Evolutionary conservation across 1,140 invertebrate genomes (phyloP), one percentile per base, ranked within the genome.

Genomic region (Dryas iulia): DNA sequence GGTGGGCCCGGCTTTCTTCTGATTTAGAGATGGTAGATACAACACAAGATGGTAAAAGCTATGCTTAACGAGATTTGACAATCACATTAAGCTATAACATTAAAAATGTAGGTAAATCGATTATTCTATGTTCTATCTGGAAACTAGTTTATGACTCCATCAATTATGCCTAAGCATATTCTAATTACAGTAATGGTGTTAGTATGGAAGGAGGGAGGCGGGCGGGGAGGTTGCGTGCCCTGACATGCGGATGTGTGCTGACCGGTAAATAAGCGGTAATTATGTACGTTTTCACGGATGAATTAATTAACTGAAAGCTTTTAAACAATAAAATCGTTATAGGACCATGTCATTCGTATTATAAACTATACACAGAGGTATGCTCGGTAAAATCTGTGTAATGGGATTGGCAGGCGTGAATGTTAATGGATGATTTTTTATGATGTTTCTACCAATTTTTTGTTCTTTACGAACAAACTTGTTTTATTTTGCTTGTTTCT

Each of bases 131-230:
- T 58, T 64, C 30, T 53, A 65, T 59, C 62, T 68, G 12, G 70
- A 66, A 76, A 78, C 77, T 83, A 83, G 83, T 87, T 84, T 72
- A 76, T 72, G 65, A 73, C 61, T 71, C 52, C 67, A 78, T 77
- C 69, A 79, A 79, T 79, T 79, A 79, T 79, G 71, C 71, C 74
- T 69, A 71, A 72, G 77, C 74, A 76, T 78, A 77, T 79, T 71
- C 69, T 79, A 74, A 88, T 90, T 88, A 89, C 78, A 73, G 83
- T 88, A 89, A 90, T 88, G 71, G 71, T 67, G 74, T 77, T 77
- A 79, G 66, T 39, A 66, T 39, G 66, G 65, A 63, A 57, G 66
- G 23, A 25, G 62, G 70, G 64, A 57, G 63, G 39, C n/a, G 10
- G 68, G 61, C 64, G 53, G 52, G 63, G 68, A 56, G 65, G 53